Conservation (phyloP, 2,797 vertebrate species). For the Gymnopithys bicolor region DNA sequence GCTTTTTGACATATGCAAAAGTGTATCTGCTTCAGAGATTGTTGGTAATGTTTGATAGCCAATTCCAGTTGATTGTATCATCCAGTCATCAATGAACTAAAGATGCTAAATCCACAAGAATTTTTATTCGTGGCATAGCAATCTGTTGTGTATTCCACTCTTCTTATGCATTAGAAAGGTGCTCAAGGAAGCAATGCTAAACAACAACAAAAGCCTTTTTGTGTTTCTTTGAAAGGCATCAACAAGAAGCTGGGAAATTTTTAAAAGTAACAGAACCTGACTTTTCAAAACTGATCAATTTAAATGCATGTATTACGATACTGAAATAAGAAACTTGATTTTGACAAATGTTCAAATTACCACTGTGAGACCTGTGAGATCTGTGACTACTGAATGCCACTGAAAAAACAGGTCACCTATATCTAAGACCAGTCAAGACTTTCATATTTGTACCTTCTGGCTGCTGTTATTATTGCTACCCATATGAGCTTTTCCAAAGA, state of each 20-base stretch:
- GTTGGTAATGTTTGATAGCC: neutral
- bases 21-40: neutral
- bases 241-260: neutral
- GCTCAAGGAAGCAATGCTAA: neutral
- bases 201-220: neutral
- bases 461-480: neutral
- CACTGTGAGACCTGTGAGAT: neutral
- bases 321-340: neutral
- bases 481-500: neutral
- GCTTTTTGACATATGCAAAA: constrained; percentile 17
- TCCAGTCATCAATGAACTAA: neutral
- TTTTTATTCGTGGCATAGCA: neutral
- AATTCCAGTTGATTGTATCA: neutral
- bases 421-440: neutral
- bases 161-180: neutral
- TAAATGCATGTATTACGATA: neutral
- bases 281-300: neutral
- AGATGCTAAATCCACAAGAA: neutral
- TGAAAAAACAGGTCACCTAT: neutral
- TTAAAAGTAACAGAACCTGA: neutral
- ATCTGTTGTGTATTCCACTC: neutral
- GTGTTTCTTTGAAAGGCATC: neutral
- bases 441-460: neutral
- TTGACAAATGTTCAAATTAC: neutral
- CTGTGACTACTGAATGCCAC: neutral